Percentiles rank a stretch among this genome's conserved stretches.
Conservation (phyloP, 2,797 vertebrate genomes). For the Urophycis tenuis region DNA sequence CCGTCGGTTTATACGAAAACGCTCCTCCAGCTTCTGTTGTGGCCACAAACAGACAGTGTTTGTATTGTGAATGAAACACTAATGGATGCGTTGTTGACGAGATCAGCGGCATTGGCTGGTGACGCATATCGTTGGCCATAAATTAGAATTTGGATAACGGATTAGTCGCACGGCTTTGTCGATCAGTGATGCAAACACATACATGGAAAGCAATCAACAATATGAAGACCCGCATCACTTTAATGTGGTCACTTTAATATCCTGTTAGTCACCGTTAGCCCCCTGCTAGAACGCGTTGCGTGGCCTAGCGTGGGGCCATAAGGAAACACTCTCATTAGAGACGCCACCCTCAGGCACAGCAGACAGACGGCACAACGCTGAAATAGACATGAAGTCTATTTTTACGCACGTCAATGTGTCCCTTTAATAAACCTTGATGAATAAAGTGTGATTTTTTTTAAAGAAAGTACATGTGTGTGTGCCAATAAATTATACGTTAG, state of each 20-base stretch:
- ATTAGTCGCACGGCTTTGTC: neutral
- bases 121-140: neutral
- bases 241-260: neutral
- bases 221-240: neutral
- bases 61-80: neutral
- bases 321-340: too few species aligned
- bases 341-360: too few species aligned
- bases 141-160: neutral
- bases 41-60: neutral
- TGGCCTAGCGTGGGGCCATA: too few species aligned
- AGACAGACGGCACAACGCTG: too few species aligned
- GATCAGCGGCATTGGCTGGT: neutral
- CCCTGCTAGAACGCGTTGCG: too few species aligned
- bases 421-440: too few species aligned
- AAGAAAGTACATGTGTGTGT: too few species aligned
- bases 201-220: neutral
- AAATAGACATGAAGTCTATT: too few species aligned
- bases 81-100: neutral
- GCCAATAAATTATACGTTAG: too few species aligned
- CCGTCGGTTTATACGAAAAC: constrained; percentile 89
- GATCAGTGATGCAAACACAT: neutral
- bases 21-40: constrained; percentile 88
- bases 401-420: too few species aligned
- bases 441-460: too few species aligned
- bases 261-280: neutral